Evolutionary conservation across 2,113 vertebrate species (phyloP).

Genomic region (Gymnorhina tibicen): DNA sequence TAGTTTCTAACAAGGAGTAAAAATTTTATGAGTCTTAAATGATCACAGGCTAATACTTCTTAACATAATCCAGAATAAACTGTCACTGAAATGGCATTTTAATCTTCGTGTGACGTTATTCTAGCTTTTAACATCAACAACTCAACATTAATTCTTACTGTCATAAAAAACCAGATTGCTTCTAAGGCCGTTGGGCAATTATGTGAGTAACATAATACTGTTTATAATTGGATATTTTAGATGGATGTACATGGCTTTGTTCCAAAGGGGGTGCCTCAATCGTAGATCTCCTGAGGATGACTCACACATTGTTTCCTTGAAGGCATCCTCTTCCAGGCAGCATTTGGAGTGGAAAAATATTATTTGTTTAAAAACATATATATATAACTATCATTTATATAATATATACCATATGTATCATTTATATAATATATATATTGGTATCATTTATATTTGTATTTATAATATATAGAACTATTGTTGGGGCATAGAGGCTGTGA

Average conservation of each 20-base stretch:
- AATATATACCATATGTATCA: rapidly evolving
- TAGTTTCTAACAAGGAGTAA: background rate
- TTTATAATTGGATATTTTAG: conserved; percentile 16
- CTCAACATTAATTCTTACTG: background rate
- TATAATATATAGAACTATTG: background rate
- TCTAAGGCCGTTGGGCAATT: background rate
- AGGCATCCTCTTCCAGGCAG: conserved; percentile 23
- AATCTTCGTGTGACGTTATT: background rate
- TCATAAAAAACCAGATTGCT: background rate
- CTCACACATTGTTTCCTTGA: conserved; percentile 26
- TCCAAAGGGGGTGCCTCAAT: conserved; percentile 32
- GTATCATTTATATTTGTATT: background rate
- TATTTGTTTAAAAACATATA: background rate
- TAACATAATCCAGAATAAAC: conserved; percentile 1
- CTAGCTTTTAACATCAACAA: conserved; percentile 4
- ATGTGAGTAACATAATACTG: background rate
- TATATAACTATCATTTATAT: background rate
- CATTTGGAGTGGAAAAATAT: conserved; percentile 15
- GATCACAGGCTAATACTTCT: background rate
- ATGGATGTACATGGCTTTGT: background rate
- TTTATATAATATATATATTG: background rate
- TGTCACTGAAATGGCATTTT: conserved; percentile 14
- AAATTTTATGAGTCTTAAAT: background rate
- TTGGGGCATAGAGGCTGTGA: background rate
- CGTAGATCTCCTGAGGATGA: conserved; percentile 31